Evolutionary conservation across 2,888 invertebrate genomes (phyloP).

Genomic region (Tetragonula carbonaria): DNA sequence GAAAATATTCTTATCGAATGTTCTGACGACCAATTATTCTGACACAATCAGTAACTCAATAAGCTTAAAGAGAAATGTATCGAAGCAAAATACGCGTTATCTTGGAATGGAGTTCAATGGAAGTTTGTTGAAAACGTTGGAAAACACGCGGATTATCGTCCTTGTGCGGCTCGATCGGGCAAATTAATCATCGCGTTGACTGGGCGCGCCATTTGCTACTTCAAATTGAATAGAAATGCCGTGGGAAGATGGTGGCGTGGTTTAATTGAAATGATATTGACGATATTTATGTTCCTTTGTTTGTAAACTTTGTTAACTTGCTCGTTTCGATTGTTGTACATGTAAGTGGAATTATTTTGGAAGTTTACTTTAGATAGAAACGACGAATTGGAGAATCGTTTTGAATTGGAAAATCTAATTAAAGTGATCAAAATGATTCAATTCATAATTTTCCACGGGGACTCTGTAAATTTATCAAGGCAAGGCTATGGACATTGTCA

Average conservation of each 20-base stretch:
- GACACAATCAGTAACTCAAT: background rate
- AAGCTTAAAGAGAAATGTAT: constrained; percentile 23
- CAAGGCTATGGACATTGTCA: no score
- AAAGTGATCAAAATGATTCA: no score
- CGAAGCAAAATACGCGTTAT: background rate
- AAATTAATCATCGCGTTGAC: constrained; percentile 40
- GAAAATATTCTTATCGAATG: background rate
- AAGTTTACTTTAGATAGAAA: no score
- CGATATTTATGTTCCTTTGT: constrained; percentile 10
- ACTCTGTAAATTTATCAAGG: no score
- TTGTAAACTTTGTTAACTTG: no score
- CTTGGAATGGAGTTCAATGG: constrained; percentile 15
- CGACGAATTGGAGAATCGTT: no score
- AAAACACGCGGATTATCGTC: constrained; percentile 47
- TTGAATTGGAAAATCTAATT: no score
- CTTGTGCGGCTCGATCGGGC: constrained; percentile 20
- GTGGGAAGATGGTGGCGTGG: constrained; percentile 51
- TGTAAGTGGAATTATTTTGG: no score
- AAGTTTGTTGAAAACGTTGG: constrained; percentile 42
- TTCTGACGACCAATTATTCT: background rate
- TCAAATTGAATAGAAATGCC: constrained; percentile 55
- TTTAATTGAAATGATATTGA: constrained; percentile 37
- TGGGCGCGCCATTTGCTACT: constrained; percentile 43
- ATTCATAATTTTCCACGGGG: no score
- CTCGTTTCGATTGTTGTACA: no score